phyloP scores from a whole-genome alignment of 2,797 vertebrate genomes.

The Mastacembelus armatus region DNA sequence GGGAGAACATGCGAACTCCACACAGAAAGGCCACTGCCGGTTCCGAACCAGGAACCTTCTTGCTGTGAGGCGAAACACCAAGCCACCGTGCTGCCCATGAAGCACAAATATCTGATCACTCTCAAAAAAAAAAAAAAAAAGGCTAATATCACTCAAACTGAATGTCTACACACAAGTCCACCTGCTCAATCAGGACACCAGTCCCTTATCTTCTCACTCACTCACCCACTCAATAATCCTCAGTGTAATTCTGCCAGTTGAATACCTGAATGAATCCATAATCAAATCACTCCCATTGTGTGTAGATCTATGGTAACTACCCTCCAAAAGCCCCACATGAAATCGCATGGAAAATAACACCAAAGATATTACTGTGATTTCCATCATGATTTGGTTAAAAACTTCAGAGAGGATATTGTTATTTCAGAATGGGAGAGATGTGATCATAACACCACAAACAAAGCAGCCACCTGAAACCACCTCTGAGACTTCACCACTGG shows the following conservation, averaged over 20 bases:
- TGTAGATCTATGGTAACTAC: background rate
- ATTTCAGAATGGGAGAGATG: background rate
- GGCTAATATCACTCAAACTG: background rate
- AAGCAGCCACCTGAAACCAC: slow-evolving; percentile 44
- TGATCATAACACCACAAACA: background rate
- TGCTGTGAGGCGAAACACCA: no score
- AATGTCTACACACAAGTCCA: background rate
- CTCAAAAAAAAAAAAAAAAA: slow-evolving; percentile 24
- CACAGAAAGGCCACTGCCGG: no score
- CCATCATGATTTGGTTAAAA: background rate
- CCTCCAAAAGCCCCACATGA: background rate
- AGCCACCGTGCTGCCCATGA: no score
- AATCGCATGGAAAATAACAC: background rate
- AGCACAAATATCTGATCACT: slow-evolving; percentile 5
- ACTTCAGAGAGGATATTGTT: background rate
- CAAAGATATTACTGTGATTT: background rate
- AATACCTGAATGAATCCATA: slow-evolving; percentile 10
- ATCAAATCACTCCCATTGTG: slow-evolving; percentile 9
- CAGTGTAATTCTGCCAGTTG: background rate
- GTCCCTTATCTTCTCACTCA: slow-evolving; percentile 2
- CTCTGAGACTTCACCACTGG: slow-evolving; percentile 33
- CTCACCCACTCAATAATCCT: slow-evolving; percentile 2
- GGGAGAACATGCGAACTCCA: no score
- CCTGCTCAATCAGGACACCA: background rate
- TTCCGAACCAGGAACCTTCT: no score